Evolutionary conservation across 2,888 invertebrate genomes (phyloP).

Genomic region (Didymodactylos carnosus): DNA sequence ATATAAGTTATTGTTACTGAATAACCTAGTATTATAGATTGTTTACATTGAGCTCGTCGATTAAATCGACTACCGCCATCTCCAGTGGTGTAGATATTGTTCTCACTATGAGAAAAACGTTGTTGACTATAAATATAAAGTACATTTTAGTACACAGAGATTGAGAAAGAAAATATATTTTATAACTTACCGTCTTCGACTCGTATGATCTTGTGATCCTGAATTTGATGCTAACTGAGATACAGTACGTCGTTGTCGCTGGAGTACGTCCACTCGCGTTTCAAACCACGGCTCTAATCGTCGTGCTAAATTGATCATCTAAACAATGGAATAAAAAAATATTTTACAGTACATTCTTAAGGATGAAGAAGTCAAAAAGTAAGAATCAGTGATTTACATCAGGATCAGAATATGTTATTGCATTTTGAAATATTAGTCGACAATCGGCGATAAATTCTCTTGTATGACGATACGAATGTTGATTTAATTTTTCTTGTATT

Average conservation of each 20-base stretch:
- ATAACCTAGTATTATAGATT: background rate
- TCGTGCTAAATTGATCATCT: background rate
- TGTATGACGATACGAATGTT: background rate
- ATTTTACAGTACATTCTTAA: background rate
- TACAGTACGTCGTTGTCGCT: background rate
- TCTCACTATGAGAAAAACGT: background rate
- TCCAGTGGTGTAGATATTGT: background rate
- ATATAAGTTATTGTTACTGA: background rate
- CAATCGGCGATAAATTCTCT: background rate
- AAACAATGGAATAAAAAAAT: background rate
- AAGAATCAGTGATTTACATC: background rate
- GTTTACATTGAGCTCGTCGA: background rate
- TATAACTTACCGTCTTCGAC: background rate
- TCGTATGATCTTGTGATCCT: background rate
- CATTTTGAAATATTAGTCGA: slow-evolving; percentile 3
- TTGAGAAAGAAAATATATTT: background rate
- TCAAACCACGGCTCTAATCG: slow-evolving; percentile 1
- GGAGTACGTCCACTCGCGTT: background rate
- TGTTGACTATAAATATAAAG: background rate
- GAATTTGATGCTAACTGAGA: no score
- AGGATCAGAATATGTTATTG: background rate
- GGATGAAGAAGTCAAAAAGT: no score
- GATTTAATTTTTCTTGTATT: background rate
- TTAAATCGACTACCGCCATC: background rate
- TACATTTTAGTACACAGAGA: background rate